Evolutionary conservation across 2,797 vertebrate species (phyloP), one percentile per base, ranked within the genome.

Genomic region (Hapalemur alaotrensis): DNA sequence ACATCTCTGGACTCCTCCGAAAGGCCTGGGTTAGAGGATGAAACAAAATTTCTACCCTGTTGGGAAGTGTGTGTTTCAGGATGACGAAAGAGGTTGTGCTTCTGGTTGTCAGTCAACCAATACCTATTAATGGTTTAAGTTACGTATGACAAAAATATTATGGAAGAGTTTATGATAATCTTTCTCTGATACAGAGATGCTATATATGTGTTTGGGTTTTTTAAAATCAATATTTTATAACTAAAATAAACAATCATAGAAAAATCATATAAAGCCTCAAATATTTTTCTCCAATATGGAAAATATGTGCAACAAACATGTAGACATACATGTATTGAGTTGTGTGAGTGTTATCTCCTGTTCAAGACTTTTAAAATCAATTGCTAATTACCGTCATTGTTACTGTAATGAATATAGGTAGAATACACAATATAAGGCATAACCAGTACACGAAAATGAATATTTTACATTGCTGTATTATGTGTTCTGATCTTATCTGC

Each of bases 371-470:
- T 80, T 73, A 41, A 76, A 50, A 95, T 70, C 67, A 82, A 63
- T 48, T 92, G 78, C 48, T 75, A 17, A 72, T 87, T 48, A 38
- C 57, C 43, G 35, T 81, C 30, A 46, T 89, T 80, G 28, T 79
- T 76, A 35, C 85, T 97, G 87, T 79, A 92, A 95, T 97, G 48
- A 32, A 89, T 75, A 92, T 83, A 96, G 78, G 91, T 95, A 87
- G 22, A 67, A 96, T 75, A 86, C 73, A 88, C 67, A 90, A 46
- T 95, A 82, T 96, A 32, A 89, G 82, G 73, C 67, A 85, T 80
- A 91, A 81, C 93, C 46, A 95, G 78, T 22, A 5, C 88, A 76
- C 78, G 84, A 82, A 96, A 97, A 96, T 97, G 94, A 41, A 23
- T 69, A 83, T 81, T 94, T 97, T 91, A 76, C 28, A 0, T 80